These are phyloP conservation scores for Notolabrus celidotus DNA, from an alignment of 2,797 vertebrate species.

Conservation along the genomic window DNA sequence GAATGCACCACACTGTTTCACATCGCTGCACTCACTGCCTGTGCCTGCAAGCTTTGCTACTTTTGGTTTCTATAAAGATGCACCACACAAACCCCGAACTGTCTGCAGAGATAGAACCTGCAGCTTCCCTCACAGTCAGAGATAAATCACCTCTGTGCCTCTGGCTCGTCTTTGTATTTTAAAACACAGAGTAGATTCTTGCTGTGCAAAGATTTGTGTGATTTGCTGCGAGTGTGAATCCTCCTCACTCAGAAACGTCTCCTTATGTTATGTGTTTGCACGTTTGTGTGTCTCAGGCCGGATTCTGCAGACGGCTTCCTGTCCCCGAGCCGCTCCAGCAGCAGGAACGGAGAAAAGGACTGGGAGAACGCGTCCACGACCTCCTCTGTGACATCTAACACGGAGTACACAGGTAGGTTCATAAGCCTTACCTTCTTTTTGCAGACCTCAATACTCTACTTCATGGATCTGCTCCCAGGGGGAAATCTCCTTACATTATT, in stretches of 20 bases:
- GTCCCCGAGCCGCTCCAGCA: constrained; percentile 92
- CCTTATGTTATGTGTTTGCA: constrained; percentile 31
- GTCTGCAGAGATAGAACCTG: not conserved
- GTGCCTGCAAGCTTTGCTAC: constrained; percentile 65
- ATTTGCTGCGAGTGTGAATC: constrained; percentile 31
- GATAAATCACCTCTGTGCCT: not conserved
- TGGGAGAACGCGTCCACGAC: constrained; percentile 98
- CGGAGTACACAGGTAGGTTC: constrained; percentile 94
- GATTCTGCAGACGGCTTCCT: constrained; percentile 96
- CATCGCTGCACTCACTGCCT: constrained; percentile 45
- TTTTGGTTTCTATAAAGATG: constrained; percentile 17
- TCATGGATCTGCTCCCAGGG: not conserved
- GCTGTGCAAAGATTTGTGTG: not conserved
- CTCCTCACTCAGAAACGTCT: constrained; percentile 33
- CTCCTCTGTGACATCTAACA: constrained; percentile 95
- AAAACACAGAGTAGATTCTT: too few species aligned
- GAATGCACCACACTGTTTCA: constrained; percentile 33
- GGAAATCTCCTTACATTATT: constrained; percentile 47
- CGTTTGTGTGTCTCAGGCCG: constrained; percentile 82
- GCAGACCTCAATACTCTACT: too few species aligned
- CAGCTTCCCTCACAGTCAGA: not conserved
- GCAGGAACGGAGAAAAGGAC: constrained; percentile 97
- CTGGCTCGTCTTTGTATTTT: too few species aligned
- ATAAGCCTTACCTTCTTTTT: too few species aligned
- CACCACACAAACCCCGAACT: constrained; percentile 8